Base-by-base conservation (phyloP, 1,140 invertebrate species). In the Sinonovacula constricta region DNA sequence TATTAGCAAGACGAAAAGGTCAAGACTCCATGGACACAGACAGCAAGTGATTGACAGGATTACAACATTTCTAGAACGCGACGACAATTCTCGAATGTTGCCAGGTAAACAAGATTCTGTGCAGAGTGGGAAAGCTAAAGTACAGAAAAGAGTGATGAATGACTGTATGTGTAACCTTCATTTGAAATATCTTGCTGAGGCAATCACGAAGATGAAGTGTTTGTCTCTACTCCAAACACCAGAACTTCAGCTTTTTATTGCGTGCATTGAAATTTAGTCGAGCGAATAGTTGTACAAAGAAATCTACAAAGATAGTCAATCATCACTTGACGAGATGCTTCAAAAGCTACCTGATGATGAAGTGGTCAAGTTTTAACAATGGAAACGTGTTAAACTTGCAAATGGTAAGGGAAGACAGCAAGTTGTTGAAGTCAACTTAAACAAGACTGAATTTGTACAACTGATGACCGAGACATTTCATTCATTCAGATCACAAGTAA, bases 341-440 rank as follows among this genome's bases (percentile, higher is more conserved):
- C 39, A 45, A 7, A 7, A 10, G 18, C 39, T 45, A 28, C 28
- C 56, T 22, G 14, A 3, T 59, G 56, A 22, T 3, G 15, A 14
- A n/a, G 28, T 59, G 5, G 4, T 81, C n/a, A 62, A 39, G 36
- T 77, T 53, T 54, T 51, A 69, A 34, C n/a, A 81, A 39, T 76
- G 71, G 78, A 75, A 56, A 68, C 62, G 71, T 7, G 39, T 22
- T 45, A 36, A 30, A 65, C 2, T 4, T 53, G 4, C 14, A 22
- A 0, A 39, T 39, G 63, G 72, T 12, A 68, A 53, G 53, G 63
- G 39, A n/a, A 57, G 3, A 30, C 59, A 22, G 54, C 14, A 24
- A 15, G 65, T 68, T 12, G 57, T 59, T 14, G 49, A 78, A 18
- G n/a, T 31, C 10, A 56, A 53, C 18, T 18, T 49, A 33, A 10